A percentile compares a stretch with the other conserved stretches of the same genome.
Evolutionary conservation across 2,797 vertebrate species (phyloP).

Genomic region (Chelidonichthys spinosus): DNA sequence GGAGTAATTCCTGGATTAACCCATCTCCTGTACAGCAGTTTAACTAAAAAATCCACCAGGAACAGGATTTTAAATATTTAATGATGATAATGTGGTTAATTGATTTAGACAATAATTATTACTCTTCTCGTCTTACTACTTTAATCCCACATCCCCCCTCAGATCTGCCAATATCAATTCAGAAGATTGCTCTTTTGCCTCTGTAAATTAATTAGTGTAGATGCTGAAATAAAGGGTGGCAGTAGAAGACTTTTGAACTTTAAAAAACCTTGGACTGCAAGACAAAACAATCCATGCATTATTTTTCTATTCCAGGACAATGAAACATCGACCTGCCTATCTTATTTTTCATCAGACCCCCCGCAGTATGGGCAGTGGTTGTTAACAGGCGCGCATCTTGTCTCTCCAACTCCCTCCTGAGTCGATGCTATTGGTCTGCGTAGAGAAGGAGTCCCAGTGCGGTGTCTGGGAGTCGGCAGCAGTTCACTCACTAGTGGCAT

Average conservation of each 20-base stretch:
- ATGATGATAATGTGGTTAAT: slow-evolving; percentile 64
- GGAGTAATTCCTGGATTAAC: slow-evolving; percentile 62
- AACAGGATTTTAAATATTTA: slow-evolving; percentile 66
- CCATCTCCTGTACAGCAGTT: slow-evolving; percentile 29
- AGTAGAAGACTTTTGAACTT: neutral
- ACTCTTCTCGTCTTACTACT: slow-evolving; percentile 46
- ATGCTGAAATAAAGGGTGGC: slow-evolving; percentile 1
- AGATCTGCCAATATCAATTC: slow-evolving; percentile 48
- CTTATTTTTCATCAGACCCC: slow-evolving; percentile 39
- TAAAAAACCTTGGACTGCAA: neutral
- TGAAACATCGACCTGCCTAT: slow-evolving; percentile 29
- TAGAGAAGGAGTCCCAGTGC: slow-evolving; percentile 43
- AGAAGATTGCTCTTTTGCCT: slow-evolving; percentile 17
- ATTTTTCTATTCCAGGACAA: neutral
- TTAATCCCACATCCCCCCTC: slow-evolving; percentile 55
- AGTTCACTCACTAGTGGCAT: slow-evolving; percentile 61
- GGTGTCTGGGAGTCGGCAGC: slow-evolving; percentile 55
- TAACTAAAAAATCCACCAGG: slow-evolving; percentile 44
- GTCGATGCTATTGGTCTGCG: slow-evolving; percentile 50
- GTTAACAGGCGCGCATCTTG: slow-evolving; percentile 63
- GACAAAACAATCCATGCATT: neutral
- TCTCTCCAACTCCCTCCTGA: slow-evolving; percentile 47
- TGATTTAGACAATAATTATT: slow-evolving; percentile 71
- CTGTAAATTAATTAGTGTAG: slow-evolving; percentile 31
- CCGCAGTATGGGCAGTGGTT: slow-evolving; percentile 63